These are phyloP conservation scores for Micromys minutus DNA, from an alignment of 2,113 vertebrate genomes.

Conservation along the genomic window DNA sequence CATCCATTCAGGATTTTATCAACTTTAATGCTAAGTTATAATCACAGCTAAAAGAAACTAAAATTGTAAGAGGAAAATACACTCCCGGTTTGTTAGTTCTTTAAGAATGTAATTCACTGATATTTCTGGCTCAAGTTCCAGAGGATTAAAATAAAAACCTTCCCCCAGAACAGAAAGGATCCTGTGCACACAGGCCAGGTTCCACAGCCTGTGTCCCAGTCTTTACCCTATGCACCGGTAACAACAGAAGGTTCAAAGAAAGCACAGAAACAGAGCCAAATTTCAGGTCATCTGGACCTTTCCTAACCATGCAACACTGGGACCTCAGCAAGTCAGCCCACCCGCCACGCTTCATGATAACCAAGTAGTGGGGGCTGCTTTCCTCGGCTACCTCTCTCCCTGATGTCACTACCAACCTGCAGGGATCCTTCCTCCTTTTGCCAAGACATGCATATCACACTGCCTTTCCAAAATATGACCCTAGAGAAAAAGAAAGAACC, in stretches of 20 bases:
- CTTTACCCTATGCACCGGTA: neutral
- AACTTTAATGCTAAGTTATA: constrained; percentile 19
- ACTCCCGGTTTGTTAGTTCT: neutral
- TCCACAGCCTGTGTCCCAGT: neutral
- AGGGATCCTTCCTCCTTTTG: neutral
- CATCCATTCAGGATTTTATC: constrained; percentile 1
- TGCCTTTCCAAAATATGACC: constrained; percentile 38
- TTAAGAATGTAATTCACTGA: constrained; percentile 43
- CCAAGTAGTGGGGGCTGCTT: neutral
- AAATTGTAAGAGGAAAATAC: constrained; percentile 35
- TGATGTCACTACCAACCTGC: neutral
- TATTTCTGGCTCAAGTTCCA: constrained; percentile 33
- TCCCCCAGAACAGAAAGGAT: neutral
- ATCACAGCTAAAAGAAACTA: constrained; percentile 35
- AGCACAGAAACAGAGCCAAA: neutral
- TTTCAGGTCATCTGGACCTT: neutral
- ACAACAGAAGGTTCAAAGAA: neutral
- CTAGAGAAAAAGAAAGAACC: constrained; percentile 49
- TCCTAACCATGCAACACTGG: neutral
- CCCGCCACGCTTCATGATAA: neutral
- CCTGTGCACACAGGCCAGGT: neutral
- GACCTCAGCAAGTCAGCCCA: neutral
- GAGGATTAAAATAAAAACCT: neutral
- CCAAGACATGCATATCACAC: neutral
- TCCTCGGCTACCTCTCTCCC: neutral